phyloP scores from a whole-genome alignment of 2,113 vertebrate genomes.

The Caranx ignobilis region DNA sequence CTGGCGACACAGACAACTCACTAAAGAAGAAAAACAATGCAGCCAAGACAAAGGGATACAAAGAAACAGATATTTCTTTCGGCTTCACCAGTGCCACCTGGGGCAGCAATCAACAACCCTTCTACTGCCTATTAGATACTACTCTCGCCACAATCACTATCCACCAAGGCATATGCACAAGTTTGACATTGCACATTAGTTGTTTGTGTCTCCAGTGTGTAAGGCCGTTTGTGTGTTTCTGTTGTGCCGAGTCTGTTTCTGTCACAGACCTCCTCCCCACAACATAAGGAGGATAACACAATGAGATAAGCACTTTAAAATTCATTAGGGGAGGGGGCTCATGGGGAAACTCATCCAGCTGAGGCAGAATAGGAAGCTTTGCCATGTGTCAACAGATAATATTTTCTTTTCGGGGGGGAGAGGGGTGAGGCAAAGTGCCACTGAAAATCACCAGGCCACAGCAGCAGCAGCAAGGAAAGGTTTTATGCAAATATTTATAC shows the following conservation, averaged over 20 bases:
- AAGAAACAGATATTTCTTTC: conserved; percentile 26
- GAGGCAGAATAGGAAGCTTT: conserved; percentile 39
- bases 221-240: conserved; percentile 13
- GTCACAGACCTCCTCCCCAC: conserved; percentile 27
- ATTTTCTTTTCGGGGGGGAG: neutral
- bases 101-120: conserved; percentile 50
- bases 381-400: conserved; percentile 23
- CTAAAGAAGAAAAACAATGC: conserved; percentile 35
- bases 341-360: conserved; percentile 39
- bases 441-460: conserved; percentile 50
- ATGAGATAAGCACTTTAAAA: conserved; percentile 56
- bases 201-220: neutral
- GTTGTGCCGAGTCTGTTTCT: conserved; percentile 6
- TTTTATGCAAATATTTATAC: conserved; percentile 57
- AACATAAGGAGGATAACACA: conserved; percentile 34
- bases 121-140: conserved; percentile 44
- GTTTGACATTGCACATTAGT: neutral
- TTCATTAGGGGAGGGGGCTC: conserved; percentile 47
- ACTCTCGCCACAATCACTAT: conserved; percentile 36
- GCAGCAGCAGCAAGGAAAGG: neutral
- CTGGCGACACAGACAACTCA: conserved; percentile 10
- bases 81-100: conserved; percentile 41
- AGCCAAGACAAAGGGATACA: neutral
- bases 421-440: neutral
- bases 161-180: conserved; percentile 28